Conservation (phyloP, 2,113 vertebrate genomes). For the Zosterops pallidus region DNA sequence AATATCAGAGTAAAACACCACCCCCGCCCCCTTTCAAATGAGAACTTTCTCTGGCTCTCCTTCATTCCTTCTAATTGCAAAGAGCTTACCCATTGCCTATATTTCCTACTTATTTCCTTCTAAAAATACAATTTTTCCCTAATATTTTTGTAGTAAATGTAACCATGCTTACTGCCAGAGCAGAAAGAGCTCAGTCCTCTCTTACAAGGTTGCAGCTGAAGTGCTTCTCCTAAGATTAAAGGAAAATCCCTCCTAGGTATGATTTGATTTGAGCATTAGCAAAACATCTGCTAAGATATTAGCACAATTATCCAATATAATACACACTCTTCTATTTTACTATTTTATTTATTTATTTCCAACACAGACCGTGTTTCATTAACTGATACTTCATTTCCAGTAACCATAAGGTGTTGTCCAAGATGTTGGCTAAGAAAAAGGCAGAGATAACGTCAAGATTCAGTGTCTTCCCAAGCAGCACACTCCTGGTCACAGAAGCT, state of each 20-base stretch:
- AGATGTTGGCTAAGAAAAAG: background rate
- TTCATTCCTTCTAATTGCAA: background rate
- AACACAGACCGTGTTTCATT: background rate
- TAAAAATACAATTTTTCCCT: background rate
- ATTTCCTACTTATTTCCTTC: background rate
- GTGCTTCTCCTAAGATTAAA: background rate
- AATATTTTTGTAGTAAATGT: background rate
- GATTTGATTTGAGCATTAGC: background rate
- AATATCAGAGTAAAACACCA: background rate
- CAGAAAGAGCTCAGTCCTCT: background rate
- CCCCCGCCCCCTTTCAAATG: background rate
- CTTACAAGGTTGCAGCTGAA: background rate
- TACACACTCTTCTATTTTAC: background rate
- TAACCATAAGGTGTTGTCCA: background rate
- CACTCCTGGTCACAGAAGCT: background rate
- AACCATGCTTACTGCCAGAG: background rate
- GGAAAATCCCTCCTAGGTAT: background rate
- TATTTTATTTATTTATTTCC: background rate
- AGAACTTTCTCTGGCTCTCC: background rate
- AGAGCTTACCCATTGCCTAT: background rate
- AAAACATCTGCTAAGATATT: background rate
- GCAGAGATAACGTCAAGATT: background rate
- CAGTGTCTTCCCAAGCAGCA: background rate
- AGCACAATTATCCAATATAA: background rate
- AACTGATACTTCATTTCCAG: background rate